Base-by-base conservation (phyloP, 2,888 invertebrate genomes). In the Orthosia gracilis region DNA sequence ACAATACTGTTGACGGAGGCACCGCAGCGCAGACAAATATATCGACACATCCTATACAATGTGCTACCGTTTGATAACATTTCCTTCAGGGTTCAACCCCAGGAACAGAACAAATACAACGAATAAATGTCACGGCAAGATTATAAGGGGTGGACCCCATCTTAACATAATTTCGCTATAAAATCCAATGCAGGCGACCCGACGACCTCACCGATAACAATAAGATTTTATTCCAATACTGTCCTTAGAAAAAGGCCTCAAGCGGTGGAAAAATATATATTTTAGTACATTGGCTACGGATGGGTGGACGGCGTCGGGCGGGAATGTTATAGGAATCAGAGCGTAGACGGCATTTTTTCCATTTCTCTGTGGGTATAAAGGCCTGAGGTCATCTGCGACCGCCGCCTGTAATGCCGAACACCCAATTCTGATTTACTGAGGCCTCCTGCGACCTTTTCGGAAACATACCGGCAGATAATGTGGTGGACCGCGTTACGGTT, bases 321-420 rank as follows among this genome's bases (percentile, higher is more conserved):
- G 74, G 78, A 81, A 85, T 85, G 71, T 78, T 85, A 85, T 87
- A 81, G 70, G 73, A 85, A 85, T 82, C 84, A 84, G 67, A 70
- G 73, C 69, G 72, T 63, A 47, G 64, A 66, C 67, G 61, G 68
- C 63, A 80, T 69, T 83, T 82, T 83, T 85, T 77, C 77, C 80
- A 74, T 80, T 76, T 74, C 73, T 83, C 47, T 50, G 58, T 15
- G 65, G 76, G 62, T 72, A 84, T 78, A 80, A 77, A 77, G 76
- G 80, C 79, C 79, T 66, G 82, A 71, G 83, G 83, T 83, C 78
- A 79, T 78, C 83, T 76, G 82, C 66, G 82, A 55, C 81, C 70
- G 70, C 61, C 72, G 76, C 74, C 18, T 52, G 68, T 82, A 69
- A 78, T 69, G 73, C 73, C 81, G 69, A 80, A 63, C 84, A 80